Evolutionary conservation across 2,113 vertebrate species (phyloP).

Genomic region (Gymnarchus niloticus): DNA sequence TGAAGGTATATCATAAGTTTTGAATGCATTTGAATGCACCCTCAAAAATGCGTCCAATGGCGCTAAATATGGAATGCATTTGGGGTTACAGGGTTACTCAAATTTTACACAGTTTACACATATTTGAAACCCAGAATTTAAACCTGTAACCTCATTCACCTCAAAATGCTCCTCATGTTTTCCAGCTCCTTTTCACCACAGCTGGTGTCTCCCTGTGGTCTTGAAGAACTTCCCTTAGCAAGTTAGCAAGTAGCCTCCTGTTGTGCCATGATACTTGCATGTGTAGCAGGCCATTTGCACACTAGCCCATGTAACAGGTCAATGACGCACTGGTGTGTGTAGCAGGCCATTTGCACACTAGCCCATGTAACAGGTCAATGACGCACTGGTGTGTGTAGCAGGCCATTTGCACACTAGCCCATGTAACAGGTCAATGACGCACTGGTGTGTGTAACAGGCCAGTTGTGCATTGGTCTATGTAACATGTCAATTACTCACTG

Average conservation of each 20-base stretch:
- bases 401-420: too few species aligned
- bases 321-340: conserved; percentile 22
- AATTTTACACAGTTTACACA: background rate
- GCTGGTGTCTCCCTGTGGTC: background rate
- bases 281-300: conserved; percentile 29
- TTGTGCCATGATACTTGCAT: conserved; percentile 11
- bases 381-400: conserved; percentile 15
- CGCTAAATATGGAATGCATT: background rate
- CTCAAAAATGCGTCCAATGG: background rate
- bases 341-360: too few species aligned
- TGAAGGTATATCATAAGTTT: too few species aligned
- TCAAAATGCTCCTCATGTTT: background rate
- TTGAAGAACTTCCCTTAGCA: background rate
- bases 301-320: background rate
- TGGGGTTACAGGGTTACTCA: background rate
- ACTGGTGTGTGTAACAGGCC: conserved; percentile 15
- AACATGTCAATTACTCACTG: conserved; percentile 27
- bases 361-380: too few species aligned
- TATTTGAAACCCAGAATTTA: background rate
- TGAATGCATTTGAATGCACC: background rate
- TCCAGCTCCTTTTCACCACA: background rate
- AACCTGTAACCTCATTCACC: background rate
- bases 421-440: conserved; percentile 31
- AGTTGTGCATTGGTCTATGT: too few species aligned
- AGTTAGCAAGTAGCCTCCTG: background rate